A percentile compares a stretch with the other conserved stretches of the same genome.
Conservation (phyloP, 2,888 invertebrate species). For the Xiphydria camelus region DNA sequence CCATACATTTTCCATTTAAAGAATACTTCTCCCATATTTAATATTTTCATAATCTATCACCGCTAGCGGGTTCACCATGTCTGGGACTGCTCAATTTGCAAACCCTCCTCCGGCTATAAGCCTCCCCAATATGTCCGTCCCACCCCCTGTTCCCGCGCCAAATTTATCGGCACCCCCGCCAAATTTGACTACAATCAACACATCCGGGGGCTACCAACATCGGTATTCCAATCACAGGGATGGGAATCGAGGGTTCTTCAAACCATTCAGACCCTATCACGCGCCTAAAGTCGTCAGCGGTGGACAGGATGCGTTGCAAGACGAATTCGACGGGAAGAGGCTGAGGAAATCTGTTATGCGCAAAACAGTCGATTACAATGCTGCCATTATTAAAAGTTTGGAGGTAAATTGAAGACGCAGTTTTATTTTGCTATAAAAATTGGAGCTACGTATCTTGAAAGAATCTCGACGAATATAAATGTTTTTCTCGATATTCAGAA, state of each 20-base stretch:
- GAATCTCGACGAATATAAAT: background rate
- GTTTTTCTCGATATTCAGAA: constrained; percentile 61
- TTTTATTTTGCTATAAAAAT: background rate
- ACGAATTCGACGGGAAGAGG: constrained; percentile 95
- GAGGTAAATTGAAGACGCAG: constrained; percentile 65
- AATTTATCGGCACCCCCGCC: constrained; percentile 57
- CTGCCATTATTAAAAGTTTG: constrained; percentile 87
- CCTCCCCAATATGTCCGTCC: constrained; percentile 60
- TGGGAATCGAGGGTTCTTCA: constrained; percentile 55
- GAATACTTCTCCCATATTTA: constrained; percentile 20
- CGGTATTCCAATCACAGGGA: constrained; percentile 50
- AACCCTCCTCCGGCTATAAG: constrained; percentile 48
- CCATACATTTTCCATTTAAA: constrained; percentile 18
- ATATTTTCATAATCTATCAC: constrained; percentile 11
- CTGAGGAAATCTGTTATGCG: constrained; percentile 95
- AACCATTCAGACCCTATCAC: constrained; percentile 60
- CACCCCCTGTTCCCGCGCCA: constrained; percentile 46
- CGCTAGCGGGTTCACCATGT: constrained; percentile 33
- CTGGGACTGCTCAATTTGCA: constrained; percentile 48
- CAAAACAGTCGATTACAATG: constrained; percentile 98
- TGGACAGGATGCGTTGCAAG: constrained; percentile 61
- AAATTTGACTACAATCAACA: constrained; percentile 52
- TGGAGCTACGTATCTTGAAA: too few relatives aligned
- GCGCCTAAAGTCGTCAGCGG: constrained; percentile 53
- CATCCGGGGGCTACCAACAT: constrained; percentile 47